These are phyloP conservation scores for Mugil cephalus DNA, from an alignment of 2,113 vertebrate species.

Conservation along the genomic window DNA sequence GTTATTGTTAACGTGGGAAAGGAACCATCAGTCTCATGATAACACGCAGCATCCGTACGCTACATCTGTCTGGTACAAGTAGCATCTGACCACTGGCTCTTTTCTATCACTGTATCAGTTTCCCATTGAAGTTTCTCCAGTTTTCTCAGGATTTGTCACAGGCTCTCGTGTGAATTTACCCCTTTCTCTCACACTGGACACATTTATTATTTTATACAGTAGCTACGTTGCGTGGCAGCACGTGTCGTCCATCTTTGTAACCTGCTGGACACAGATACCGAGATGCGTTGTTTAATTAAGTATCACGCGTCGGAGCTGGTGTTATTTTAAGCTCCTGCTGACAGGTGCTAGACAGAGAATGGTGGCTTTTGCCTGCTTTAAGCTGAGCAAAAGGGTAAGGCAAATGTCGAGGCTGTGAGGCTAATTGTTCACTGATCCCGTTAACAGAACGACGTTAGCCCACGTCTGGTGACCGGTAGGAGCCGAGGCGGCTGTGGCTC, in stretches of 20 bases:
- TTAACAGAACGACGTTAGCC: background rate
- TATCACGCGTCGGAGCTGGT: constrained; percentile 2
- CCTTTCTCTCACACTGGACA: background rate
- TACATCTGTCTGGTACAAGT: too few species aligned
- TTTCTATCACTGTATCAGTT: too few species aligned
- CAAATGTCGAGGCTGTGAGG: constrained; percentile 12
- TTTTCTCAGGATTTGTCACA: too few species aligned
- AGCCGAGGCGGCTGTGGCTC: background rate
- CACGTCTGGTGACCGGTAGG: background rate
- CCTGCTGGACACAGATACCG: background rate
- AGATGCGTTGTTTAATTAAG: constrained; percentile 42
- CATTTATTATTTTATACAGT: too few species aligned
- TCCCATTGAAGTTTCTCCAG: too few species aligned
- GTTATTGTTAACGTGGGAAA: too few species aligned
- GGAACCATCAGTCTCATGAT: too few species aligned
- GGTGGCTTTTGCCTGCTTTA: constrained; percentile 26
- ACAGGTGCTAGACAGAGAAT: constrained; percentile 35
- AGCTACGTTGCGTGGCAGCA: too few species aligned
- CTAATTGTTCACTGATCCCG: constrained; percentile 8
- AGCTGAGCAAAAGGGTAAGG: constrained; percentile 4
- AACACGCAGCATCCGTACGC: too few species aligned
- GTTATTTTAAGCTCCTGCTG: constrained; percentile 21
- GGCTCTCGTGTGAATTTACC: too few species aligned
- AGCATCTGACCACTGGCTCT: too few species aligned
- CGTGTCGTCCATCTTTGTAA: background rate